Percentiles rank a stretch among this genome's conserved stretches.
These are phyloP conservation scores for Xestoiulus laeticollis DNA, from an alignment of 2,888 invertebrate species.

Conservation along the genomic window DNA sequence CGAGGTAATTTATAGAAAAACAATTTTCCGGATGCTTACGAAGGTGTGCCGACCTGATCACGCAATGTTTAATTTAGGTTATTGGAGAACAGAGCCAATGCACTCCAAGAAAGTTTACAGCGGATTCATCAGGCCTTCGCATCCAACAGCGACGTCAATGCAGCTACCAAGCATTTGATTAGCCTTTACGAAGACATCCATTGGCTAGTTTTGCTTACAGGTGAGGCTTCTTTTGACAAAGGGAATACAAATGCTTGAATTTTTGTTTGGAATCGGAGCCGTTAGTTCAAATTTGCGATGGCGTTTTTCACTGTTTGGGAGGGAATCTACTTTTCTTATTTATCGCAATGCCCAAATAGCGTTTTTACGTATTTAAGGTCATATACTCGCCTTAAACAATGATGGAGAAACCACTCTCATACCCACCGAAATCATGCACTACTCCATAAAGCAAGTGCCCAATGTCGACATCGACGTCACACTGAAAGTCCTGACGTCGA, in stretches of 20 bases:
- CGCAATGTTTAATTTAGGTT: conserved; percentile 65
- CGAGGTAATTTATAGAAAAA: conserved; percentile 61
- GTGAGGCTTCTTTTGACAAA: conserved; percentile 59
- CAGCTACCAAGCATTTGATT: conserved; percentile 67
- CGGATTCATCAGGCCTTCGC: conserved; percentile 62
- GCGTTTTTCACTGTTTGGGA: too few relatives aligned
- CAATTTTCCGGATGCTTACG: background rate
- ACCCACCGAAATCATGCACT: conserved; percentile 73
- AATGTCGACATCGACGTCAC: conserved; percentile 67
- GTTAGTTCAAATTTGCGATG: too few relatives aligned
- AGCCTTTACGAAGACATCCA: conserved; percentile 87
- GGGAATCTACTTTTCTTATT: background rate
- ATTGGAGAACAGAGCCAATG: conserved; percentile 73
- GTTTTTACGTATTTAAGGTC: conserved; percentile 66
- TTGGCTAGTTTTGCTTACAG: conserved; percentile 82
- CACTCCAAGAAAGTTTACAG: conserved; percentile 67
- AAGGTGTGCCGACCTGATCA: background rate
- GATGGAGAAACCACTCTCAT: conserved; percentile 75
- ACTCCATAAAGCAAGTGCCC: conserved; percentile 70
- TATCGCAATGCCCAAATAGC: background rate
- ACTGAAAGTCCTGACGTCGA: conserved; percentile 67
- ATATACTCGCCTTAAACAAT: conserved; percentile 74
- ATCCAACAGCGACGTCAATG: conserved; percentile 59
- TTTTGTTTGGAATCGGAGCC: too few relatives aligned
- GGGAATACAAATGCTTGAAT: too few relatives aligned